These are phyloP conservation scores for Drosophila nr. medialis DNA, from an alignment of 2,888 invertebrate genomes.

Conservation along the genomic window DNA sequence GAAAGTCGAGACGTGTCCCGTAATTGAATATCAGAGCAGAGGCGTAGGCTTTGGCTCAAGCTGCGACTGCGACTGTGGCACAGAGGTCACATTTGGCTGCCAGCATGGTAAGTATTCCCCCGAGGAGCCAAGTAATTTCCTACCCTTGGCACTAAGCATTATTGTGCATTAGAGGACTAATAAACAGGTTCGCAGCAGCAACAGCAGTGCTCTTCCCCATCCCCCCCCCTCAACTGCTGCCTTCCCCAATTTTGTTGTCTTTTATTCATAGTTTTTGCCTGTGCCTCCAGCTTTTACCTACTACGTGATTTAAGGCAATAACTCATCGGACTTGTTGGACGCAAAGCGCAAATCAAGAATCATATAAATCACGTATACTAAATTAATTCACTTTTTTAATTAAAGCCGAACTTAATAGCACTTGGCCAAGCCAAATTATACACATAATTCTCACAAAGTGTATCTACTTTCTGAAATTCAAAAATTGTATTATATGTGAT, in stretches of 20 bases:
- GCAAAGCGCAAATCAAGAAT: constrained; percentile 72
- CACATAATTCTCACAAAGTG: constrained; percentile 3
- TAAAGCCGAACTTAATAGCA: constrained; percentile 47
- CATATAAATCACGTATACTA: constrained; percentile 75
- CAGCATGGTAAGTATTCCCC: constrained; percentile 79
- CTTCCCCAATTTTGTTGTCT: constrained; percentile 17
- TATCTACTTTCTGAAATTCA: background rate
- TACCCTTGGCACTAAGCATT: constrained; percentile 82
- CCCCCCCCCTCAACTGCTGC: constrained; percentile 14
- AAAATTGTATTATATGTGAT: constrained; percentile 2
- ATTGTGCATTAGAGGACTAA: constrained; percentile 83
- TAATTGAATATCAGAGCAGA: constrained; percentile 72
- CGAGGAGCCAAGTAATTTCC: constrained; percentile 77
- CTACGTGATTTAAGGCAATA: constrained; percentile 83
- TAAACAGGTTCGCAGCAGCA: constrained; percentile 82
- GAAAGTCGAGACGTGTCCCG: constrained; percentile 82
- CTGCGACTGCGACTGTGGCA: constrained; percentile 38
- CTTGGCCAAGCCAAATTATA: constrained; percentile 33
- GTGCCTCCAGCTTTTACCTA: constrained; percentile 75
- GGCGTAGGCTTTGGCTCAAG: constrained; percentile 16
- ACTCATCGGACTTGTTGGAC: constrained; percentile 77
- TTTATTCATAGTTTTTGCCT: constrained; percentile 62
- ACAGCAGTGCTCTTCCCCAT: constrained; percentile 13
- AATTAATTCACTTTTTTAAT: constrained; percentile 78
- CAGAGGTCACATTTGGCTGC: constrained; percentile 83